phyloP scores from a whole-genome alignment of 2,113 vertebrate species.

The Sylvia atricapilla region DNA sequence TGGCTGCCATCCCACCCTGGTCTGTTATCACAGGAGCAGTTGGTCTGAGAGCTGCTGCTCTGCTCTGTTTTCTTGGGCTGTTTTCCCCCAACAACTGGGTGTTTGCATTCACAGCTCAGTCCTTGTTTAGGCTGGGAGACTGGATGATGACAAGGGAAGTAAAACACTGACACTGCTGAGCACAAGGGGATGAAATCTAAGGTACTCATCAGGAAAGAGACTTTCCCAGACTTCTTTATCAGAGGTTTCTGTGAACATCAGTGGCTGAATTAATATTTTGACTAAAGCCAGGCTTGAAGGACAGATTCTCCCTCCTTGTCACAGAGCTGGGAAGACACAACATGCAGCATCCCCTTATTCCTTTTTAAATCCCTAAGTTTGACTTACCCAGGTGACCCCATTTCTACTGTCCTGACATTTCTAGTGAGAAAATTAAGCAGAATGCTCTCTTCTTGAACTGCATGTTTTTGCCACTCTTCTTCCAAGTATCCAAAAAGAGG shows the following conservation, averaged over 20 bases:
- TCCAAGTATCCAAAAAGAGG: not conserved
- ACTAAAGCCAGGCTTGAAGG: not conserved
- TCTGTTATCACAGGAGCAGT: not conserved
- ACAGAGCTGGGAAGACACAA: constrained; percentile 1
- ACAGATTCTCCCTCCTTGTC: not conserved
- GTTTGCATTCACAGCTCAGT: not conserved
- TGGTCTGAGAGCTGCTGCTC: not conserved
- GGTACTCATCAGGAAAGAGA: accelerated
- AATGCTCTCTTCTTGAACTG: not conserved
- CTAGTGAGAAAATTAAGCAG: not conserved
- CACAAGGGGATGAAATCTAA: not conserved
- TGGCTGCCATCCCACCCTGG: not conserved
- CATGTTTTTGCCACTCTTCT: not conserved
- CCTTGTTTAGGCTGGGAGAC: constrained; percentile 33
- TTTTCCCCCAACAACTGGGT: not conserved
- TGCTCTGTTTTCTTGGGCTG: not conserved
- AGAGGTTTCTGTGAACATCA: not conserved
- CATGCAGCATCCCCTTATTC: not conserved
- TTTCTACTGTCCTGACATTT: not conserved
- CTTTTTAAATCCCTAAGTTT: not conserved
- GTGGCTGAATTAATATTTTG: constrained; percentile 38
- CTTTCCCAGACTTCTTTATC: constrained; percentile 16
- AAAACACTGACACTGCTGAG: not conserved
- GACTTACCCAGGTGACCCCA: not conserved
- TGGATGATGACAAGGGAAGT: not conserved